phyloP scores from a whole-genome alignment of 1,140 invertebrate species.

The Berghia stephanieae region DNA sequence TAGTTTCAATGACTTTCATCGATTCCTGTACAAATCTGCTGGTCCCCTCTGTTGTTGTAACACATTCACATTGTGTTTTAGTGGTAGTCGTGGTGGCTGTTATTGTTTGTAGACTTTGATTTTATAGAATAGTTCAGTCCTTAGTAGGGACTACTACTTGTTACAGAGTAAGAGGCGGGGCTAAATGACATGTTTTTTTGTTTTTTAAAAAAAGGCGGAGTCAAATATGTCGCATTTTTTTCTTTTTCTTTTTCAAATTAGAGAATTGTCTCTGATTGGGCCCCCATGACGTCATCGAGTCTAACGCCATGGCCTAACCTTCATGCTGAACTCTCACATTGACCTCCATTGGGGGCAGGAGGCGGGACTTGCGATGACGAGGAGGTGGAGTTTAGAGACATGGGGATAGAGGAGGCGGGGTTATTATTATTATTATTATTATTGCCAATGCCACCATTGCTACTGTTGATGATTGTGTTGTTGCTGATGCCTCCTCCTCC shows the following conservation, averaged over 20 bases:
- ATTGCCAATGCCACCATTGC: background rate
- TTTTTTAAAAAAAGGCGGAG: background rate
- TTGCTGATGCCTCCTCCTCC: background rate
- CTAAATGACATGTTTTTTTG: background rate
- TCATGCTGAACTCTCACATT: constrained; percentile 27
- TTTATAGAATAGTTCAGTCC: background rate
- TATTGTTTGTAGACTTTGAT: too few species aligned
- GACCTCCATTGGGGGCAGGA: background rate
- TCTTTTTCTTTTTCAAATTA: background rate
- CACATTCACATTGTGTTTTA: too few species aligned
- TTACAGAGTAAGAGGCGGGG: constrained; percentile 63
- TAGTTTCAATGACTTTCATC: too few species aligned
- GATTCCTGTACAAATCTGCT: too few species aligned
- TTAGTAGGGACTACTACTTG: background rate
- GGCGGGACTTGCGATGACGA: constrained; percentile 3
- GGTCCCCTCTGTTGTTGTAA: too few species aligned
- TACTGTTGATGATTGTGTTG: background rate
- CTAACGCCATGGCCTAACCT: constrained; percentile 26
- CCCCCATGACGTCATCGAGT: too few species aligned
- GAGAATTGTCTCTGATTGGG: too few species aligned
- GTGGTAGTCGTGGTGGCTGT: too few species aligned
- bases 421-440: background rate
- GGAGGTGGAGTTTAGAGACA: background rate
- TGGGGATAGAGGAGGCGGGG: background rate
- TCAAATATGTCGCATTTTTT: background rate